Evolutionary conservation across 2,113 vertebrate species (phyloP), one percentile per base, ranked within the genome.

Genomic region (Saimiri boliviensis): DNA sequence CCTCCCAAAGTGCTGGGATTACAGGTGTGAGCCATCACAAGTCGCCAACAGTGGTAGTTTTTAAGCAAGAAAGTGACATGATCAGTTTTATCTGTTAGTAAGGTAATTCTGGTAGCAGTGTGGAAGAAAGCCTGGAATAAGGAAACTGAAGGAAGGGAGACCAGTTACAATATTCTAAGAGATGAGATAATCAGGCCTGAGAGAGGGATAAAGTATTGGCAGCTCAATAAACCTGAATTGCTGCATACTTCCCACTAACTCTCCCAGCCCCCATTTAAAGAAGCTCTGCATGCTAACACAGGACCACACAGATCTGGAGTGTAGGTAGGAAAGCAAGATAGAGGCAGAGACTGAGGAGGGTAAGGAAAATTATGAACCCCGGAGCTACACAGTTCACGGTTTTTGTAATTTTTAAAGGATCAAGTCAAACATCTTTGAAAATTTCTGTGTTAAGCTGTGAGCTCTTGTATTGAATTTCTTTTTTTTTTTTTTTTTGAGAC

Each of bases 391-490:
- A 98, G 98, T 98, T 98, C 97, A 98, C 97, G 98, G 98, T 97
- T 98, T 98, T 98, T 98, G 97, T 98, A 96, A 97, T 97, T 95
- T 97, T 98, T 98, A 99, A 99, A 96, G 98, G 98, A 99, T 98
- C 97, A 98, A 98, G 96, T 96, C 98, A 98, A 99, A 98, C 97
- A 98, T 98, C 97, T 97, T 98, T 98, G 98, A 95, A 98, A 98
- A 99, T 98, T 98, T 98, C 98, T 98, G 94, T 98, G 99, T 63
- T 98, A 99, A 99, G 97, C 98, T 98, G 87, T 97, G 98, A 98
- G 97, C 94, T 98, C 98, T 98, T 98, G 98, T 98, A 98, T 97
- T 98, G 98, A 98, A 99, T 98, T 98, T 98, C 98, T n/a, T n/a
- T n/a, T n/a, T n/a, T n/a, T n/a, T n/a, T n/a, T n/a, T n/a, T n/a